Conservation (phyloP, 1,140 invertebrate genomes). For the Atta texana region DNA sequence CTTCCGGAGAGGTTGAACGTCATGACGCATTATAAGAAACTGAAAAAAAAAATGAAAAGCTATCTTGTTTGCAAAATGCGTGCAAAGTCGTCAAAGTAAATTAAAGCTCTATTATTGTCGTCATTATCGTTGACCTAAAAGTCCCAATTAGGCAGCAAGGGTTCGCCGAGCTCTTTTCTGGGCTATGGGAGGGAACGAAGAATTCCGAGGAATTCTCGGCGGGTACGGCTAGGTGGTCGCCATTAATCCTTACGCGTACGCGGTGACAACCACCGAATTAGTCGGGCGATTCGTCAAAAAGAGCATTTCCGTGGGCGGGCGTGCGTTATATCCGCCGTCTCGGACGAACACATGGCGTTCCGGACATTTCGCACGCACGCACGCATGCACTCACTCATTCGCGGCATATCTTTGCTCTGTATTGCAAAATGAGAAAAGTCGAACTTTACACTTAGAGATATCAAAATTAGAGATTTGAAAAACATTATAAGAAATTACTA, state of each 20-base stretch:
- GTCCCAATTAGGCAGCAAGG: conserved; percentile 61
- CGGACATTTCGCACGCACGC: conserved; percentile 36
- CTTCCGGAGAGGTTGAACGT: neutral
- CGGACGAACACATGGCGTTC: conserved; percentile 58
- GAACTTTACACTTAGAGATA: neutral
- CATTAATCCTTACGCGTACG: conserved; percentile 69
- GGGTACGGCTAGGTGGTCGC: conserved; percentile 71
- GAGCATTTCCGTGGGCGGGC: conserved; percentile 73
- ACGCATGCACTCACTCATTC: conserved; percentile 22
- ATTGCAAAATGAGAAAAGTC: neutral
- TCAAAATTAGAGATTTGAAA: neutral
- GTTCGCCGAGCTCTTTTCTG: conserved; percentile 28
- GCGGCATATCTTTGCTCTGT: neutral
- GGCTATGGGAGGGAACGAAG: neutral
- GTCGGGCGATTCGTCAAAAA: conserved; percentile 76
- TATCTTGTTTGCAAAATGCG: neutral
- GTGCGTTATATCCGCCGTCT: conserved; percentile 69
- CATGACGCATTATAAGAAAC: neutral
- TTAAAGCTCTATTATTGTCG: conserved; percentile 65
- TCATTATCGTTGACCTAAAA: conserved; percentile 49
- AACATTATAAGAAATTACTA: neutral
- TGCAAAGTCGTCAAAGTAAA: conserved; percentile 41
- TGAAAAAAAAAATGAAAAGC: neutral
- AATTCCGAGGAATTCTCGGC: conserved; percentile 70
- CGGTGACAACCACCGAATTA: conserved; percentile 76